Evolutionary conservation across 2,888 invertebrate genomes (phyloP).

Genomic region (Ichneumoninae sp.): DNA sequence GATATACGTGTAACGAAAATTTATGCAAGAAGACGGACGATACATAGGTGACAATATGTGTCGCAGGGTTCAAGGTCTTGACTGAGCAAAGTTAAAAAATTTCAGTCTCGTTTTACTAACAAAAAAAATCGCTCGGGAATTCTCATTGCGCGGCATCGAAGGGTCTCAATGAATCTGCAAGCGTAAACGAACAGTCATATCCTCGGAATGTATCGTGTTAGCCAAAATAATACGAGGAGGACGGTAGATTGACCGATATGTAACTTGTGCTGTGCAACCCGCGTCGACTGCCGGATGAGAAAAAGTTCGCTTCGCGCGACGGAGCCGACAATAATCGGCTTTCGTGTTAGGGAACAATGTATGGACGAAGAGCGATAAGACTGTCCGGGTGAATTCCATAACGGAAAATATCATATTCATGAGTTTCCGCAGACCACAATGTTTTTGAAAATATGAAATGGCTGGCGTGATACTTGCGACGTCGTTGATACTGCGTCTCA

Average conservation of each 20-base stretch:
- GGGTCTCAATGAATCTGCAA: constrained; percentile 6
- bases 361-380: background rate
- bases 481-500: constrained; percentile 65
- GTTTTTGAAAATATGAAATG: constrained; percentile 68
- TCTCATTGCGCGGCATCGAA: background rate
- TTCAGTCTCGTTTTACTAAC: background rate
- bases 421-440: background rate
- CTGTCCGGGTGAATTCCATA: background rate
- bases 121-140: constrained; percentile 4
- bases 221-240: background rate
- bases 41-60: background rate
- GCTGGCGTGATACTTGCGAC: constrained; percentile 69
- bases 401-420: background rate
- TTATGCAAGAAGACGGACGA: background rate
- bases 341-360: background rate
- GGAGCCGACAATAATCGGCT: background rate
- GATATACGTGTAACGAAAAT: background rate
- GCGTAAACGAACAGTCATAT: background rate
- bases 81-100: background rate
- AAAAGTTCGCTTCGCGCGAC: background rate
- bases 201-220: background rate
- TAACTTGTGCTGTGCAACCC: background rate
- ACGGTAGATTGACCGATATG: background rate
- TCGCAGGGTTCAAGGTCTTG: constrained; percentile 6
- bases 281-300: constrained; percentile 20